A percentile compares a stretch with the other conserved stretches of the same genome.
These are phyloP conservation scores for Embidobia sp. DNA, from an alignment of 2,888 invertebrate genomes.

Conservation along the genomic window DNA sequence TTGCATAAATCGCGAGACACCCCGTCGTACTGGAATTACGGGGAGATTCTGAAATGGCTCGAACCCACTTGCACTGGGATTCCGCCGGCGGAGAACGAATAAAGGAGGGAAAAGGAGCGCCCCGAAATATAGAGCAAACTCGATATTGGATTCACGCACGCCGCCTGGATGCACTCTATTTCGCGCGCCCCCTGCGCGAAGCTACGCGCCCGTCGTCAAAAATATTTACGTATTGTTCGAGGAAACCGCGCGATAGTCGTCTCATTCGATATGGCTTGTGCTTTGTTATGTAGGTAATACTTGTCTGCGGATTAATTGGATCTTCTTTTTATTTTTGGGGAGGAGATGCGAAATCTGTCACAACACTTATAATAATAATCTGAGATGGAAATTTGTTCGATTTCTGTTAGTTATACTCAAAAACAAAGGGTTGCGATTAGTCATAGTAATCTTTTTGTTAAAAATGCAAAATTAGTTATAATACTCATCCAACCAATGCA, in stretches of 20 bases:
- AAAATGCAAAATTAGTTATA: no score
- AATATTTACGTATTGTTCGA: conserved; percentile 46
- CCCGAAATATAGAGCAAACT: conserved; percentile 64
- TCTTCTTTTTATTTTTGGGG: no score
- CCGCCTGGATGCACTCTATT: conserved; percentile 63
- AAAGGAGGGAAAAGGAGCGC: conserved; percentile 35
- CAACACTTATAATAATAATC: no score
- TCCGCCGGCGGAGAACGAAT: conserved; percentile 58
- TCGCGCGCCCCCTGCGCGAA: conserved; percentile 19
- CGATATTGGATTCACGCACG: conserved; percentile 69
- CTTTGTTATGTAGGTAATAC: conserved; percentile 1
- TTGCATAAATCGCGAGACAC: conserved; percentile 81
- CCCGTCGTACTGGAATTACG: conserved; percentile 76
- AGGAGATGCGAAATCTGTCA: background rate
- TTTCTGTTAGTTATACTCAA: no score
- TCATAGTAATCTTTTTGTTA: no score
- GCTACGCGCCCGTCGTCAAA: conserved; percentile 32
- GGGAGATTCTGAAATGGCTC: conserved; percentile 78
- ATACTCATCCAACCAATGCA: no score
- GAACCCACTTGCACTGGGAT: conserved; percentile 70
- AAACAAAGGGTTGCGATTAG: no score
- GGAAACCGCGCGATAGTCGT: conserved; percentile 22
- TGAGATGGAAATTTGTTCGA: no score
- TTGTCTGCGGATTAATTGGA: background rate
- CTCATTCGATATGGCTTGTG: conserved; percentile 20